These are phyloP conservation scores for Lepidonotus clava DNA, from an alignment of 2,888 invertebrate species.

Conservation along the genomic window DNA sequence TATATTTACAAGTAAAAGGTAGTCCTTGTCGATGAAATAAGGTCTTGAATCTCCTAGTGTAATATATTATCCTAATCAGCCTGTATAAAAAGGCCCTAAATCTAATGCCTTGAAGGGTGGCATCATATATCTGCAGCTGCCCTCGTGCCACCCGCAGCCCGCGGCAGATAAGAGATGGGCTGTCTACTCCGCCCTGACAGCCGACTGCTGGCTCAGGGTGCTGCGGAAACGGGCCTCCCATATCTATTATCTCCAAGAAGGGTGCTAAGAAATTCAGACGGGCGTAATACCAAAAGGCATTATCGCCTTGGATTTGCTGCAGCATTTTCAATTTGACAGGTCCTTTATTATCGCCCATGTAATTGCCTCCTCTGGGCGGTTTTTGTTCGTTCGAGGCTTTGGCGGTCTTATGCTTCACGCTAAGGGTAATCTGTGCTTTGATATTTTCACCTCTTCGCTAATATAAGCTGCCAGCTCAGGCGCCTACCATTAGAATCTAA, in stretches of 20 bases:
- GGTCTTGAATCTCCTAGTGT: too few relatives aligned
- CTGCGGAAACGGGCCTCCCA: neutral
- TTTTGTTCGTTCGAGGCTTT: too few relatives aligned
- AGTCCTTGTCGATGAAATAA: too few relatives aligned
- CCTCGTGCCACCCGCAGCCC: neutral
- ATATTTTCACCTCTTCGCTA: too few relatives aligned
- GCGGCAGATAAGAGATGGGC: neutral
- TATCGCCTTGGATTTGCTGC: neutral
- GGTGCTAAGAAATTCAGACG: neutral
- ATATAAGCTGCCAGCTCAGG: too few relatives aligned
- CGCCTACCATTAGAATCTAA: too few relatives aligned
- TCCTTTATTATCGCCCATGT: neutral
- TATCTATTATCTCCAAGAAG: neutral
- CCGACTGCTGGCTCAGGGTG: neutral
- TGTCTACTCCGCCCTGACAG: slow-evolving; percentile 18
- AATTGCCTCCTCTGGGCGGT: too few relatives aligned
- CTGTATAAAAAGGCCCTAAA: too few relatives aligned
- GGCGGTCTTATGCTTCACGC: too few relatives aligned
- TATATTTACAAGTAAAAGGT: too few relatives aligned
- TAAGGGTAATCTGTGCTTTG: too few relatives aligned
- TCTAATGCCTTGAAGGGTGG: too few relatives aligned
- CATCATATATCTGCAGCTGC: neutral
- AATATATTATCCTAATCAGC: neutral
- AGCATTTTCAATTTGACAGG: neutral
- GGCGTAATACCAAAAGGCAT: neutral